Evolutionary conservation across 2,113 vertebrate genomes (phyloP).

Genomic region (Machaerirhynchus nigripectus): DNA sequence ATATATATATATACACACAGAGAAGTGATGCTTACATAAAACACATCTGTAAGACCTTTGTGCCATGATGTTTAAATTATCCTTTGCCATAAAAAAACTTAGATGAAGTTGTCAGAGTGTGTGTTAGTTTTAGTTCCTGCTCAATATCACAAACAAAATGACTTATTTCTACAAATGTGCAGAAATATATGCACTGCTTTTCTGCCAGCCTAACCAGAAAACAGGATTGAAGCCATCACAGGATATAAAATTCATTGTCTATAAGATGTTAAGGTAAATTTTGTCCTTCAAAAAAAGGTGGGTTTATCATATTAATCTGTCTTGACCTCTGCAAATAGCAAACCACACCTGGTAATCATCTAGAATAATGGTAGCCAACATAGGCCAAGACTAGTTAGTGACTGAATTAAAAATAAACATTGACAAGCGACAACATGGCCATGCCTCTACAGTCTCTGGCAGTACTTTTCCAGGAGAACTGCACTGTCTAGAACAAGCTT

Average conservation of each 20-base stretch:
- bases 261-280: neutral
- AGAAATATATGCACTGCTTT: neutral
- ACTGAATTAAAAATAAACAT: neutral
- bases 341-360: neutral
- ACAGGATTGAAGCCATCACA: neutral
- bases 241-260: neutral
- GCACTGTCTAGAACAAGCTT: neutral
- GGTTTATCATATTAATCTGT: neutral
- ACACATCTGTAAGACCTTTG: neutral
- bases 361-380: neutral
- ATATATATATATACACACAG: fast-evolving
- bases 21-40: neutral
- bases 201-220: neutral
- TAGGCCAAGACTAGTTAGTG: neutral
- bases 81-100: neutral
- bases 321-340: neutral
- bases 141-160: neutral
- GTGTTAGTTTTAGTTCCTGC: neutral
- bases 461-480: neutral
- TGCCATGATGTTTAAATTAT: neutral
- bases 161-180: neutral
- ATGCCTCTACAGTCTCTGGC: neutral
- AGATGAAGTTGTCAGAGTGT: neutral
- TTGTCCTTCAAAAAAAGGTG: neutral
- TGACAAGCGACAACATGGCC: neutral